A percentile compares a stretch with the other conserved stretches of the same genome.
phyloP scores from a whole-genome alignment of 2,113 vertebrate species.

The Mus pahari region DNA sequence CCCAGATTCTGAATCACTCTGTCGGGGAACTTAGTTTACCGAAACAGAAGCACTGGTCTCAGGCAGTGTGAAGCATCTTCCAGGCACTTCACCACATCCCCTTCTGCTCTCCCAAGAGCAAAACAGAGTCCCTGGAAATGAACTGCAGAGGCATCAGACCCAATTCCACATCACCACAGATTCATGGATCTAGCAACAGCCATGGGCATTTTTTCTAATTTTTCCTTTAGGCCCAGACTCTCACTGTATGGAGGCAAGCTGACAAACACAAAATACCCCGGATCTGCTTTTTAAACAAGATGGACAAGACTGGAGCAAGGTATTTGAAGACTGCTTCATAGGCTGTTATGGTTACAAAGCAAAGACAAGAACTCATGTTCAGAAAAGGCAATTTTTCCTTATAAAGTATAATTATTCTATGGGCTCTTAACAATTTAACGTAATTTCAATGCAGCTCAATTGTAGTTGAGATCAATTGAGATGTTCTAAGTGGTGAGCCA shows the following conservation, averaged over 20 bases:
- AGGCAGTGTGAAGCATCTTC: background rate
- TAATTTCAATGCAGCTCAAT: background rate
- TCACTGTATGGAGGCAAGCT: constrained; percentile 98
- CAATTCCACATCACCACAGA: background rate
- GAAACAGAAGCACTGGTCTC: background rate
- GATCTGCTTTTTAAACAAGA: constrained; percentile 98
- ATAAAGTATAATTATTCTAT: background rate
- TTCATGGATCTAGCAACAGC: background rate
- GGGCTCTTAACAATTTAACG: background rate
- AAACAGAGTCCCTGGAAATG: background rate
- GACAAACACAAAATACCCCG: constrained; percentile 95
- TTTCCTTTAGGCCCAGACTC: constrained; percentile 93
- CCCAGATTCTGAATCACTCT: background rate
- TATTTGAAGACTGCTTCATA: constrained; percentile 79
- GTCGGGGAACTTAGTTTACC: background rate
- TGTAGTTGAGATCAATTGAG: background rate
- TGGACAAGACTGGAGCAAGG: constrained; percentile 97
- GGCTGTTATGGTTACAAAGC: constrained; percentile 26
- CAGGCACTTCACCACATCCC: background rate
- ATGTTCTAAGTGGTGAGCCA: background rate
- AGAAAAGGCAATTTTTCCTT: constrained; percentile 4
- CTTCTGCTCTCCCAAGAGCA: background rate
- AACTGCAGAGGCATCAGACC: background rate
- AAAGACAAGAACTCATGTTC: constrained; percentile 26
- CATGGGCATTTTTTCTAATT: background rate